Evolutionary conservation across 2,113 vertebrate species (phyloP), one percentile per base, ranked within the genome.

Genomic region (Haliaeetus leucogaster): DNA sequence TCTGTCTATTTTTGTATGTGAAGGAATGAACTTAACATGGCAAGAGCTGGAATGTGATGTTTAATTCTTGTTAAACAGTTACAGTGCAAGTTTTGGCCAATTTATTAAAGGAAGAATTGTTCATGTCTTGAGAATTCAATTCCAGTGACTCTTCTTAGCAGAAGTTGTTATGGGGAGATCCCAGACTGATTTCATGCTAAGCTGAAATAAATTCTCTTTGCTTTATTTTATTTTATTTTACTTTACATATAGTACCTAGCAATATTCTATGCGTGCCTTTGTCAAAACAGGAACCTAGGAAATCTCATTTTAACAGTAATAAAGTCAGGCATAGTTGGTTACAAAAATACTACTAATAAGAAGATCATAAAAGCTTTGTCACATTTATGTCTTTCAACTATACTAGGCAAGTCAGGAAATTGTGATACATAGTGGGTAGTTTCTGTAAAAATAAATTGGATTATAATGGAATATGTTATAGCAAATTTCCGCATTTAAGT

Each of bases 31-130:
- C 22, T 80, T 80, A 71, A 55, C 10, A 9, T 58, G 48, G 32
- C 47, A 79, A 65, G 66, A 73, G 16, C 18, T 89, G 40, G 38
- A 76, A 88, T 27, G 18, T 78, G 59, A 70, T 94, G 55, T 77
- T 86, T 77, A 65, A 83, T 88, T 83, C 62, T 93, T 96, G 65
- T 94, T 97, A 91, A 97, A 92, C 15, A 68, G 21, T 50, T 71
- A 34, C 19, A 66, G 11, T 61, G 20, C 32, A 82, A 90, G 40
- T 73, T n/a, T 90, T 43, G 32, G 67, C 27, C 74, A 36, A 34
- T 84, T 87, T 80, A 53, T 91, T 86, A 72, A 71, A 30, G 34
- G 58, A 53, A 36, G 25, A 89, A 56, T 72, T 56, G 15, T 82
- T 93, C 63, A 16, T 38, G 20, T 40, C n/a, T 86, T 81, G 32